These are phyloP conservation scores for Tinea pellionella DNA, from an alignment of 2,888 invertebrate species.

Conservation along the genomic window DNA sequence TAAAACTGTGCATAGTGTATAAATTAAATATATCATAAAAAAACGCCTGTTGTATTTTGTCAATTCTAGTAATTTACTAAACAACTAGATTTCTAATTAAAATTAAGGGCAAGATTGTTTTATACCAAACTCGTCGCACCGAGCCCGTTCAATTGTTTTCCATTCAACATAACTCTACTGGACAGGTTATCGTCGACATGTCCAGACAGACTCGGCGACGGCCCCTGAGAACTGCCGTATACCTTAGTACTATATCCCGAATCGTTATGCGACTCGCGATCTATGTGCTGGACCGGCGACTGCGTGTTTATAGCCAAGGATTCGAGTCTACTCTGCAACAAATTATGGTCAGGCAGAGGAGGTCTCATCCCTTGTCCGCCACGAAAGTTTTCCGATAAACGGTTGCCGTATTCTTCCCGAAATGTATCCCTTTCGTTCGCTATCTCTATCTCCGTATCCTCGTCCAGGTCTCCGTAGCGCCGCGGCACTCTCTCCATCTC, in stretches of 20 bases:
- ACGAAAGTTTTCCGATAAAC: slow-evolving; percentile 35
- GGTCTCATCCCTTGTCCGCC: slow-evolving; percentile 37
- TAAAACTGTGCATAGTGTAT: too few relatives aligned
- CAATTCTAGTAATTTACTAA: too few relatives aligned
- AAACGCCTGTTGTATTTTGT: too few relatives aligned
- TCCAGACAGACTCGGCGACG: slow-evolving; percentile 80
- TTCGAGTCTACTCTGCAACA: slow-evolving; percentile 57
- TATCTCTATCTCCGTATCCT: slow-evolving; percentile 60
- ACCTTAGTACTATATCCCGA: slow-evolving; percentile 88
- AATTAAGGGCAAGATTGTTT: not conserved
- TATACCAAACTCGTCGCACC: slow-evolving; percentile 77
- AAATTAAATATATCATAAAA: too few relatives aligned
- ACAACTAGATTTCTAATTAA: not conserved
- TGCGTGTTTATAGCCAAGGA: slow-evolving; percentile 62
- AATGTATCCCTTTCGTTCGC: slow-evolving; percentile 54
- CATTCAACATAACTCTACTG: slow-evolving; percentile 37
- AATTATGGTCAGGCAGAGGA: slow-evolving; percentile 41
- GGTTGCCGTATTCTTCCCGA: slow-evolving; percentile 45
- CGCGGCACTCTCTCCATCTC: slow-evolving; percentile 63
- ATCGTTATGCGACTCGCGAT: slow-evolving; percentile 81
- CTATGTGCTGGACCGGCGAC: slow-evolving; percentile 56
- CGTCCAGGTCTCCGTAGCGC: slow-evolving; percentile 57
- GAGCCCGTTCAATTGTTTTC: slow-evolving; percentile 36
- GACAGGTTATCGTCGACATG: slow-evolving; percentile 59
- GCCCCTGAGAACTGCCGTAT: slow-evolving; percentile 81